These are phyloP conservation scores for Caenorhabditis doughertyi DNA, from an alignment of 2,888 invertebrate genomes.

Conservation along the genomic window DNA sequence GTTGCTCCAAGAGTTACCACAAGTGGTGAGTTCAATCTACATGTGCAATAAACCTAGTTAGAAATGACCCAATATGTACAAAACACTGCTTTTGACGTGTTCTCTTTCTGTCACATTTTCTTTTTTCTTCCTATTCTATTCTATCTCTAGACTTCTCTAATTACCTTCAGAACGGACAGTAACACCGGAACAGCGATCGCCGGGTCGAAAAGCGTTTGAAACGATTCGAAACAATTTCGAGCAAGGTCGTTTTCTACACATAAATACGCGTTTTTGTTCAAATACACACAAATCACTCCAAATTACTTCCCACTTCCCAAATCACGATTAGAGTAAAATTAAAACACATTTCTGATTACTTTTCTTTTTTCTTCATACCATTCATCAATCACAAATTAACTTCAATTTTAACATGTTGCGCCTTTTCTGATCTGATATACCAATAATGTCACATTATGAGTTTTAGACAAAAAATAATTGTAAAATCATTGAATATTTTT, in stretches of 20 bases:
- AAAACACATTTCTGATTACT: conserved; percentile 11
- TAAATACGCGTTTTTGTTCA: conserved; percentile 20
- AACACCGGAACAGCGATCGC: conserved; percentile 72
- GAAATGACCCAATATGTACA: background rate
- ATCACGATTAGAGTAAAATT: conserved; percentile 21
- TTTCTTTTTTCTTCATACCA: conserved; percentile 45
- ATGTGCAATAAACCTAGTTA: background rate
- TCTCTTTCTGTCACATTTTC: conserved; percentile 21
- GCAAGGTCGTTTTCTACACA: conserved; percentile 66
- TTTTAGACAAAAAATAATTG: background rate
- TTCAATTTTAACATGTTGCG: conserved; percentile 48
- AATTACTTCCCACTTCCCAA: conserved; percentile 27
- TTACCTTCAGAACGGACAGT: conserved; percentile 56
- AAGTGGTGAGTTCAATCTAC: conserved; percentile 37
- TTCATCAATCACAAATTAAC: conserved; percentile 43
- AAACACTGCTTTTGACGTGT: conserved; percentile 30
- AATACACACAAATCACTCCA: conserved; percentile 4
- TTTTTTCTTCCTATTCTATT: conserved; percentile 31
- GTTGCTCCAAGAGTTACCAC: conserved; percentile 56
- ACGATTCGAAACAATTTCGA: conserved; percentile 75
- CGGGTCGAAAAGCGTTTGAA: conserved; percentile 71
- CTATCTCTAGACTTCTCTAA: conserved; percentile 40
- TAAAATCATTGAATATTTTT: background rate
- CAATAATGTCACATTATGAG: conserved; percentile 35
- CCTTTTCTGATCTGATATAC: background rate